phyloP scores from a whole-genome alignment of 2,797 vertebrate genomes.

The Picus viridis region DNA sequence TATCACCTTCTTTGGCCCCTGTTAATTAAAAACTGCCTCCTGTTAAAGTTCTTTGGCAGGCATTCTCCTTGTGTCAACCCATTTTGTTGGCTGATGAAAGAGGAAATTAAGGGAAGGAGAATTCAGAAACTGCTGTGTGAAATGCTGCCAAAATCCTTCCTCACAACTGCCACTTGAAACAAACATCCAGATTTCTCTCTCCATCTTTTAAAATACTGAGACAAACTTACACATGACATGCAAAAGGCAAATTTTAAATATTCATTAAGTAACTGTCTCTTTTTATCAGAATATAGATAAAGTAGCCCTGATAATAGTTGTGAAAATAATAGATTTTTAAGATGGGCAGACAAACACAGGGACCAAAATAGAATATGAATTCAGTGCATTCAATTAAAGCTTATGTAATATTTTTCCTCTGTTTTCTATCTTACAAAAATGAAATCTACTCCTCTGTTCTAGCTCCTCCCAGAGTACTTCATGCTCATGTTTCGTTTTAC shows the following conservation, averaged over 20 bases:
- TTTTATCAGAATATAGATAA: neutral
- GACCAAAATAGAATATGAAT: neutral
- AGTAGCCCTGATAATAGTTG: neutral
- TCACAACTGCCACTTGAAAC: neutral
- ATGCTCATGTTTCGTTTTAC: neutral
- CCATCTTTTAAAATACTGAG: neutral
- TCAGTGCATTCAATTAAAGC: neutral
- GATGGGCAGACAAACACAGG: neutral
- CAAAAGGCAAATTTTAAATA: neutral
- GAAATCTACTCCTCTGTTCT: neutral
- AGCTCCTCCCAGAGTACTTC: neutral
- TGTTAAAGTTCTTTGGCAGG: slow-evolving; percentile 77
- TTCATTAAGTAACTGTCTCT: neutral
- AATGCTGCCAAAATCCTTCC: slow-evolving; percentile 21
- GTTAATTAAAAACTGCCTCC: slow-evolving; percentile 84
- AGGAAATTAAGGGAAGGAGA: slow-evolving; percentile 51
- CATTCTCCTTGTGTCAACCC: slow-evolving; percentile 70
- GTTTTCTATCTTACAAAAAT: neutral
- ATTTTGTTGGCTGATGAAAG: slow-evolving; percentile 64
- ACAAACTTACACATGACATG: neutral
- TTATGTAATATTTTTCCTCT: neutral
- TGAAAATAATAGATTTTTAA: slow-evolving; percentile 27
- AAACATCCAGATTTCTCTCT: slow-evolving; percentile 11
- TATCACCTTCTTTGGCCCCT: slow-evolving; percentile 80
- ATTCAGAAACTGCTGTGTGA: slow-evolving; percentile 9